These are phyloP conservation scores for Spheniscus mendiculus DNA, from an alignment of 2,113 vertebrate genomes.

Conservation along the genomic window DNA sequence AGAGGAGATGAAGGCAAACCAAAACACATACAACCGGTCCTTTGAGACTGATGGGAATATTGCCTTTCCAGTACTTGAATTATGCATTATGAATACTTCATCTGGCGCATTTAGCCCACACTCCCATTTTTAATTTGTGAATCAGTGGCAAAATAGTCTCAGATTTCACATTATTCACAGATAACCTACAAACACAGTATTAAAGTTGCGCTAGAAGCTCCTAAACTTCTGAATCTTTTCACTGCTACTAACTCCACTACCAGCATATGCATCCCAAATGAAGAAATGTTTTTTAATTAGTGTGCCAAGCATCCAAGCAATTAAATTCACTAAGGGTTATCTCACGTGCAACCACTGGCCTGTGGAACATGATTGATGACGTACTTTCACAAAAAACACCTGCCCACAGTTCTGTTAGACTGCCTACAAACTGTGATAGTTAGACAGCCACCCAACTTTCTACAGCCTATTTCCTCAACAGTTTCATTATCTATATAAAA, in stretches of 20 bases:
- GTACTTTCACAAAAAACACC: neutral
- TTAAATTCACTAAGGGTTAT: neutral
- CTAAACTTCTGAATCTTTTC: neutral
- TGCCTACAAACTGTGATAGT: neutral
- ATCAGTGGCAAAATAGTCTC: neutral
- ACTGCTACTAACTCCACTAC: neutral
- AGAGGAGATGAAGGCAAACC: neutral
- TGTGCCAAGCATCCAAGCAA: neutral
- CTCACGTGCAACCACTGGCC: neutral
- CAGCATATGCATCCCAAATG: neutral
- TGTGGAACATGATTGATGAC: neutral
- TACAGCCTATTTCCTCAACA: neutral
- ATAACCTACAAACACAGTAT: neutral
- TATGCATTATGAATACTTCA: neutral
- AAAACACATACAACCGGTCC: neutral
- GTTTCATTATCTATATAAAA: neutral
- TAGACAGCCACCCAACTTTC: neutral
- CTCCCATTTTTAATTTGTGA: neutral
- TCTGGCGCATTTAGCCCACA: neutral
- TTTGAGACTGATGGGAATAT: neutral
- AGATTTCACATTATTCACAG: neutral
- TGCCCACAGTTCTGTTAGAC: neutral
- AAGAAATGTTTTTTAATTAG: neutral
- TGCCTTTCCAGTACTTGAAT: neutral
- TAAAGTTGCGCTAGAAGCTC: neutral